These are phyloP conservation scores for Leptopilina drosophilae DNA, from an alignment of 2,888 invertebrate genomes.

Conservation along the genomic window DNA sequence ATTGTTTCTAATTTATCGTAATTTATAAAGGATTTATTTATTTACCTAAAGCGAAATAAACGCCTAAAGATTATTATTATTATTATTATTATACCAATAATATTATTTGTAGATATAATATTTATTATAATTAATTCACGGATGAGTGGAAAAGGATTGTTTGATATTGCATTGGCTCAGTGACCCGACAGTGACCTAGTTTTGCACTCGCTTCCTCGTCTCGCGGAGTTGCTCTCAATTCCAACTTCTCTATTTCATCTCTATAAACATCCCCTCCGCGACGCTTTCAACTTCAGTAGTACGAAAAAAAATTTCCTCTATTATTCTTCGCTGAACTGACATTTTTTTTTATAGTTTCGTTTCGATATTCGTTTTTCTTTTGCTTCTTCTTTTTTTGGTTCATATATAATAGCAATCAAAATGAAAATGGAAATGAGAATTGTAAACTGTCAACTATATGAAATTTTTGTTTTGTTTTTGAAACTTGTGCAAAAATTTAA, in stretches of 20 bases:
- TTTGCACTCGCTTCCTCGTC: slow-evolving; percentile 58
- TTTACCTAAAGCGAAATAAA: too few species aligned
- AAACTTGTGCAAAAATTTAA: too few species aligned
- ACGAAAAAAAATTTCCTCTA: neutral
- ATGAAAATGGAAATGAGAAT: neutral
- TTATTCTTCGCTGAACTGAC: neutral
- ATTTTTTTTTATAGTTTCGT: neutral
- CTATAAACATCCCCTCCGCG: slow-evolving; percentile 6
- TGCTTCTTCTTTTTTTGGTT: too few species aligned
- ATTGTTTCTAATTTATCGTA: too few species aligned
- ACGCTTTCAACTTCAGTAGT: neutral
- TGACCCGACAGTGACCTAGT: slow-evolving; percentile 70
- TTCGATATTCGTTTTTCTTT: neutral
- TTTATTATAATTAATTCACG: slow-evolving; percentile 60
- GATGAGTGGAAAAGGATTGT: slow-evolving; percentile 51
- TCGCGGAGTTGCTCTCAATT: slow-evolving; percentile 41
- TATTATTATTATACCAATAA: neutral
- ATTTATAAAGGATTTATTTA: too few species aligned
- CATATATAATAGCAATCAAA: neutral
- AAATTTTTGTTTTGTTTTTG: neutral
- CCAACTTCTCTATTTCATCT: slow-evolving; percentile 36
- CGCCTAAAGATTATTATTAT: too few species aligned
- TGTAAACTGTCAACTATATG: neutral
- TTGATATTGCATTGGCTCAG: slow-evolving; percentile 62
- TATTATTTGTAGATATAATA: slow-evolving; percentile 44